Conservation (phyloP, 2,113 vertebrate genomes). For the Ornithorhynchus anatinus region DNA sequence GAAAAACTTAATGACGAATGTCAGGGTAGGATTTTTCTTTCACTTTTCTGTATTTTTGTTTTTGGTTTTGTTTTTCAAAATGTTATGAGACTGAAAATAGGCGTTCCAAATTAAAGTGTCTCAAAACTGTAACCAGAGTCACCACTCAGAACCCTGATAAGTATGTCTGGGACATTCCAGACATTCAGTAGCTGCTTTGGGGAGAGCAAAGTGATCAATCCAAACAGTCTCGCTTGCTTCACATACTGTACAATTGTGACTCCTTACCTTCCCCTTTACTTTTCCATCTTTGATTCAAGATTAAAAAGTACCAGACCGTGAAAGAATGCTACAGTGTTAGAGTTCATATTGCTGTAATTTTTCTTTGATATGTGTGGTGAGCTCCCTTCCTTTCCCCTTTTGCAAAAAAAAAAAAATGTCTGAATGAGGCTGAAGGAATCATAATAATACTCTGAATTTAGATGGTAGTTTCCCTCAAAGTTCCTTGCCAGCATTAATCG, state of each 20-base stretch:
- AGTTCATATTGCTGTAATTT: conserved; percentile 38
- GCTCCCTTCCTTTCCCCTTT: conserved; percentile 9
- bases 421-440: conserved; percentile 24
- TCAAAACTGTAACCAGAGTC: neutral
- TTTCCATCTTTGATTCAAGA: conserved; percentile 38
- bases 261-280: conserved; percentile 7
- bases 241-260: neutral
- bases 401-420: neutral
- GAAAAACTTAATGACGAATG: conserved; percentile 9
- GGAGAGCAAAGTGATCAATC: conserved; percentile 12
- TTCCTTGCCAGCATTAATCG: conserved; percentile 22
- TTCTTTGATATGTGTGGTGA: conserved; percentile 16
- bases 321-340: conserved; percentile 24
- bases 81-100: neutral
- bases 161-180: neutral
- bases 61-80: no score
- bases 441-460: conserved; percentile 19
- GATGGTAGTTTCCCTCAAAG: neutral
- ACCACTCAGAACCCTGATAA: neutral
- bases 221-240: neutral
- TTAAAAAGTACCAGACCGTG: conserved; percentile 45
- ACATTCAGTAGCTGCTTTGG: neutral
- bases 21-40: neutral
- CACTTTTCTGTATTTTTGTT: no score
- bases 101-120: neutral